Evolutionary conservation across 2,797 vertebrate genomes (phyloP).

Genomic region (Danio aesculapii): DNA sequence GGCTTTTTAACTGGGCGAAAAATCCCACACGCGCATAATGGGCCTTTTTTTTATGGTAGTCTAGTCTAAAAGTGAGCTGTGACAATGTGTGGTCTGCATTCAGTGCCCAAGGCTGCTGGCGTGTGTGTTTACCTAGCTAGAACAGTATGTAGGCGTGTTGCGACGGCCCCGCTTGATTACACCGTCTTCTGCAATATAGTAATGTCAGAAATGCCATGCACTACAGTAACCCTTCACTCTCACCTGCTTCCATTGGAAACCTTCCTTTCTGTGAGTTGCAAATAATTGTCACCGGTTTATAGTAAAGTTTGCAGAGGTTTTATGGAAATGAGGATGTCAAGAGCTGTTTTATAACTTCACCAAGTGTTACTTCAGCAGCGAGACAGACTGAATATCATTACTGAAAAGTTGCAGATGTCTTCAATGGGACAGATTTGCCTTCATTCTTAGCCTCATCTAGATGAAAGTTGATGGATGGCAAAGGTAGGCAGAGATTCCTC

Average conservation of each 20-base stretch:
- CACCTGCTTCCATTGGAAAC: conserved; percentile 44
- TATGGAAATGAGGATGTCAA: conserved; percentile 38
- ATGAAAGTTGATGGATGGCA: conserved; percentile 51
- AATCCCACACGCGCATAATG: conserved; percentile 81
- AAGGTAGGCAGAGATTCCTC: conserved; percentile 63
- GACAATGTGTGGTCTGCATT: conserved; percentile 82
- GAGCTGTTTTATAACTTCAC: conserved; percentile 20
- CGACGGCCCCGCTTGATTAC: conserved; percentile 54
- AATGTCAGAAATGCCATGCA: conserved; percentile 62
- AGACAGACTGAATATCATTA: conserved; percentile 29
- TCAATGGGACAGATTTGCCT: conserved; percentile 28
- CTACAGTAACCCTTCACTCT: conserved; percentile 63
- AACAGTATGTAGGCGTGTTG: conserved; percentile 58
- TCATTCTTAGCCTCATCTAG: conserved; percentile 23
- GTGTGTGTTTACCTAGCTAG: conserved; percentile 72
- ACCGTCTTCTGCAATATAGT: conserved; percentile 58
- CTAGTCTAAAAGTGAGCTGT: conserved; percentile 79
- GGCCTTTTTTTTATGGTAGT: conserved; percentile 73
- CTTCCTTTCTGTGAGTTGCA: conserved; percentile 22
- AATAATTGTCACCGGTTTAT: conserved; percentile 17
- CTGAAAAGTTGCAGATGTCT: conserved; percentile 23
- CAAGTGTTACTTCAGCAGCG: conserved; percentile 12
- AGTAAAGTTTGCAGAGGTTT: conserved; percentile 33
- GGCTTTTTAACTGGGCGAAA: conserved; percentile 69
- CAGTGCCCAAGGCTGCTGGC: conserved; percentile 53